phyloP scores from a whole-genome alignment of 2,888 invertebrate genomes.

The Diadegma fenestrale region DNA sequence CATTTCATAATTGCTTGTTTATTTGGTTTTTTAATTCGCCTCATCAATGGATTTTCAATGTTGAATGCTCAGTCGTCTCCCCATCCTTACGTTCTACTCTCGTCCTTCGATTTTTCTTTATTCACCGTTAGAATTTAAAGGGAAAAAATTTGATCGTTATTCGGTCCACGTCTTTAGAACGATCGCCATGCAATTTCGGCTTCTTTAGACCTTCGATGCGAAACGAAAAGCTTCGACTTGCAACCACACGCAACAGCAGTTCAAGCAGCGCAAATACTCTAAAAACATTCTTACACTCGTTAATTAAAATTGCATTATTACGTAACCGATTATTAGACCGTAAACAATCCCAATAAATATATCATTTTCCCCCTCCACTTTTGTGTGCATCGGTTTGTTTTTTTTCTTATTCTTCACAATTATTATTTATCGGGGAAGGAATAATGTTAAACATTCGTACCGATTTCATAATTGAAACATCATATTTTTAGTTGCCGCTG shows the following conservation, averaged over 20 bases:
- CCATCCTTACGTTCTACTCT: conserved; percentile 20
- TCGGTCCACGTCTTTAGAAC: conserved; percentile 5
- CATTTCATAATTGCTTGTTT: conserved; percentile 30
- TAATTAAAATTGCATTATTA: conserved; percentile 66
- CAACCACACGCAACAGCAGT: conserved; percentile 57
- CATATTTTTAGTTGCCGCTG: conserved; percentile 35
- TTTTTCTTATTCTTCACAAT: conserved; percentile 38
- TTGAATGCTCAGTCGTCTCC: conserved; percentile 23
- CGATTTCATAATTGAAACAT: conserved; percentile 61
- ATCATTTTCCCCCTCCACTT: not conserved
- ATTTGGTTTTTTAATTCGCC: conserved; percentile 41
- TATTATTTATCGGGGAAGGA: conserved; percentile 42
- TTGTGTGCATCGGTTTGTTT: conserved; percentile 14
- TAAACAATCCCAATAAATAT: conserved; percentile 59
- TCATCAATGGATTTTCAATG: conserved; percentile 20
- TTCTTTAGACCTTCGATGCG: conserved; percentile 45
- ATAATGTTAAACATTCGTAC: conserved; percentile 55
- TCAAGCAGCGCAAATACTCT: conserved; percentile 20
- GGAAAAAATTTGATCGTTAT: not conserved
- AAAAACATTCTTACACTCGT: conserved; percentile 55
- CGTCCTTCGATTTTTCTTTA: conserved; percentile 33
- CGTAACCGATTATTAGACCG: conserved; percentile 61
- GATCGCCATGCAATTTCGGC: conserved; percentile 17
- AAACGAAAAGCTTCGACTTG: conserved; percentile 50
- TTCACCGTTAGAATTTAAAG: conserved; percentile 8